Base-by-base conservation (phyloP, 2,797 vertebrate genomes). In the Cirrhinus mrigala region DNA sequence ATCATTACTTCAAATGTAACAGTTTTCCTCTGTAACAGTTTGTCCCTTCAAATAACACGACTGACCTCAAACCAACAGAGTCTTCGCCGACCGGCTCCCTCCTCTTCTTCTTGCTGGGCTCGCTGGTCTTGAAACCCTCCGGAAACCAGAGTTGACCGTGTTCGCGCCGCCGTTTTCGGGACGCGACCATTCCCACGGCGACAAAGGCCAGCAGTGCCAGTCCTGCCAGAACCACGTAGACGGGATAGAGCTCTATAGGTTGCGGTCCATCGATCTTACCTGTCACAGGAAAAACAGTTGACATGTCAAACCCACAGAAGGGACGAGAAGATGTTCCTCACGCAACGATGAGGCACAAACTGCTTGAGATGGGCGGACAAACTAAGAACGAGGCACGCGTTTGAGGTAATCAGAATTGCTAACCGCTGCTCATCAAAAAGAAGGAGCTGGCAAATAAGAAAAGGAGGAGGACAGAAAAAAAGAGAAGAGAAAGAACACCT, bases 101-200 rank as follows among this genome's bases (percentile, higher is more conserved):
- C 10, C 98, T 95, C 93, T 99, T 99, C 96, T 99, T 99, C 94
- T 99, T 99, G 95, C 96, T 98, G 4, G 96, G 96, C 90, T 99
- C 98, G 0, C 96, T 96, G 92, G 97, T 97, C 93, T 97, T 98
- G 96, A 99, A 99, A 87, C 98, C 98, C 89, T 99, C 98, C 0
- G 98, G 98, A 94, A 99, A 98, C 98, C 98, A 99, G 9, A 99
- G 97, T 90, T 98, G 98, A 56, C 98, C 98, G 48, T 99, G 98
- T 91, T 99, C 98, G 27, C 98, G 95, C 79, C 97, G 97, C 1
- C 98, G 96, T 92, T 98, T 98, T 14, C 97, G 97, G 68, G 97
- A 97, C 52, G 96, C 96, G 91, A 99, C 95, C 84, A 99, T 97
- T 33, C 97, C 98, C 15, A 97, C 95, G 3, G 94, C 96, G 7